phyloP scores from a whole-genome alignment of 2,888 invertebrate species.

The Epiperipatus broadwayi region DNA sequence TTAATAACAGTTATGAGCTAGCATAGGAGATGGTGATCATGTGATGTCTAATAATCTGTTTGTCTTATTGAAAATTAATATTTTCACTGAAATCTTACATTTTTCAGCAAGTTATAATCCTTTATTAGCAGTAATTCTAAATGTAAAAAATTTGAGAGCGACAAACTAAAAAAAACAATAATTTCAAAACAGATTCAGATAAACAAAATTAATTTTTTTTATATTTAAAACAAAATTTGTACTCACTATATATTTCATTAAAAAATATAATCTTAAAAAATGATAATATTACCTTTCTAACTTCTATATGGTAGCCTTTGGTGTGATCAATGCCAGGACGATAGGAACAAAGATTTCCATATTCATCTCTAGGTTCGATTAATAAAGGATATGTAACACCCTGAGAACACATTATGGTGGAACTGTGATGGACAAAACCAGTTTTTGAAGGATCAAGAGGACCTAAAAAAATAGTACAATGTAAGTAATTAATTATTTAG shows the following conservation, averaged over 20 bases:
- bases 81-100: too few species aligned
- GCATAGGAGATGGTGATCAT: too few species aligned
- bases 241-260: neutral
- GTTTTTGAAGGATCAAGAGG: conserved; percentile 62
- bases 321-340: conserved; percentile 35
- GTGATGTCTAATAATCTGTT: too few species aligned
- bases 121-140: too few species aligned
- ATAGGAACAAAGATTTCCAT: conserved; percentile 53
- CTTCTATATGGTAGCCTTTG: conserved; percentile 34
- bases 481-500: neutral
- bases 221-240: neutral
- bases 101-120: too few species aligned
- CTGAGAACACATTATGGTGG: conserved; percentile 62
- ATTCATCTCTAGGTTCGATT: conserved; percentile 77
- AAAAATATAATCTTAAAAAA: neutral
- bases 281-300: conserved; percentile 23
- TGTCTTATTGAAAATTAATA: too few species aligned
- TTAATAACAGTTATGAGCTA: too few species aligned
- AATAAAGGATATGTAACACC: conserved; percentile 53
- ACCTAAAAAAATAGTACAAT: conserved; percentile 33
- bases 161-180: too few species aligned
- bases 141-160: too few species aligned
- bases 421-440: conserved; percentile 58
- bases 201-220: neutral
- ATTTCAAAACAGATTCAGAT: too few species aligned